These are phyloP conservation scores for Pocillopora verrucosa DNA, from an alignment of 64 coral and sea anemone genomes.

Conservation along the genomic window DNA sequence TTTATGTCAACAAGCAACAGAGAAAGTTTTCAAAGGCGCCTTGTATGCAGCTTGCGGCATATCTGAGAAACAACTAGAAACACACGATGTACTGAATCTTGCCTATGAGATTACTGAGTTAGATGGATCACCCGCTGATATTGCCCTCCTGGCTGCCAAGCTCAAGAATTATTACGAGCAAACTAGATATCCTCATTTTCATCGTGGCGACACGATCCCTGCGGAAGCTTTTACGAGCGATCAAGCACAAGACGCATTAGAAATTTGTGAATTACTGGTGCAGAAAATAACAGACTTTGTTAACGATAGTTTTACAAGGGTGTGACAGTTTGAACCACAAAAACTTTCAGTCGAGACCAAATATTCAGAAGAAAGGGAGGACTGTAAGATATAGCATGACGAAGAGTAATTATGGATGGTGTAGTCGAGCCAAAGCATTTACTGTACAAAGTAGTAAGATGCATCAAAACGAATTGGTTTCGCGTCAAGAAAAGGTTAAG, in stretches of 20 bases:
- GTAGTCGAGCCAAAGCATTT: no score
- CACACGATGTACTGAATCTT: conserved; percentile 88
- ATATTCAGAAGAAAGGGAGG: neutral
- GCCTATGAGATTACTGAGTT: conserved; percentile 93
- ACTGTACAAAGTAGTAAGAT: no score
- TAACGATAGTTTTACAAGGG: conserved; percentile 55
- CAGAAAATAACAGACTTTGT: conserved; percentile 75
- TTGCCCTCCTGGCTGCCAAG: conserved; percentile 78
- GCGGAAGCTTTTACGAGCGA: conserved; percentile 71
- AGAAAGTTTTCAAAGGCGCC: conserved; percentile 89
- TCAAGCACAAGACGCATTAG: conserved; percentile 77
- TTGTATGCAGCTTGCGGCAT: conserved; percentile 86
- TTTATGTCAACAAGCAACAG: conserved; percentile 89
- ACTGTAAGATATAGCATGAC: no score
- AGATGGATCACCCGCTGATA: conserved; percentile 75
- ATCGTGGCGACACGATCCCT: conserved; percentile 73
- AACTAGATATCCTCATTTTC: conserved; percentile 90
- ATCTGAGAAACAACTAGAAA: conserved; percentile 84
- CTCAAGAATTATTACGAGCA: conserved; percentile 90
- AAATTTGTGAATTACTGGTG: conserved; percentile 60
- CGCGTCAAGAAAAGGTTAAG: no score
- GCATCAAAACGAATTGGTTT: no score
- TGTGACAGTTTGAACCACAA: neutral
- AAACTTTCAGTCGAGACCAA: neutral
- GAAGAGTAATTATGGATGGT: no score